Evolutionary conservation across 2,113 vertebrate genomes (phyloP), one percentile per base, ranked within the genome.

Genomic region (Ornithorhynchus anatinus): DNA sequence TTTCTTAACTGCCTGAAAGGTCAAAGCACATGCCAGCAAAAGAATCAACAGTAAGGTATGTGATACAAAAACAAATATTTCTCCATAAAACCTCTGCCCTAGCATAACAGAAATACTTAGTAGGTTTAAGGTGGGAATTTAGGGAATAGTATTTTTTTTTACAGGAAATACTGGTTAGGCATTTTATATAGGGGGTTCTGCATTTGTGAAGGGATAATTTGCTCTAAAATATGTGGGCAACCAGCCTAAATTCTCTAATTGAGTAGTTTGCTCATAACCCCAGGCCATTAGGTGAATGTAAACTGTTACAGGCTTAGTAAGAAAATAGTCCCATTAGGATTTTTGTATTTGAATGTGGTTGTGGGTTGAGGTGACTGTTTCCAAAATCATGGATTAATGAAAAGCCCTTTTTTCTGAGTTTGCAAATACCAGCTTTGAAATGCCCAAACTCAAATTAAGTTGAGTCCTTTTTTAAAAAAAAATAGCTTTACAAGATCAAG

Each of bases 191-290:
- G 85, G 67, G 79, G 78, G 87, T 89, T 93, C 90, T 94, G 92
- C 88, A 79, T 92, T 91, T 89, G 86, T 82, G 83, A 88, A 90
- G 74, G 91, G 90, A 92, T 93, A 92, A 94, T 93, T 93, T 94
- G 91, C 91, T 90, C 90, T 89, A 85, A 92, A 92, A 91, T 92
- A 94, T 93, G 89, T 93, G 92, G 93, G 92, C 91, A 93, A 90
- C 71, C 82, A 89, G 91, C 92, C 91, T 91, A 92, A 93, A 93
- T 90, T 93, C 91, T 92, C 91, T 93, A 94, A 92, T 93, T 93
- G 91, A 93, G 89, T 92, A 92, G 88, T 92, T 93, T 93, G 87
- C 91, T 93, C 90, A 93, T 94, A 92, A 93, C 93, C 91, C 52
- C 88, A 89, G 91, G 91, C 90, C 87, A 92, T 94, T 93, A 93